Evolutionary conservation across 2,888 invertebrate species (phyloP), one percentile per base, ranked within the genome.

Genomic region (Lottia gigantea): DNA sequence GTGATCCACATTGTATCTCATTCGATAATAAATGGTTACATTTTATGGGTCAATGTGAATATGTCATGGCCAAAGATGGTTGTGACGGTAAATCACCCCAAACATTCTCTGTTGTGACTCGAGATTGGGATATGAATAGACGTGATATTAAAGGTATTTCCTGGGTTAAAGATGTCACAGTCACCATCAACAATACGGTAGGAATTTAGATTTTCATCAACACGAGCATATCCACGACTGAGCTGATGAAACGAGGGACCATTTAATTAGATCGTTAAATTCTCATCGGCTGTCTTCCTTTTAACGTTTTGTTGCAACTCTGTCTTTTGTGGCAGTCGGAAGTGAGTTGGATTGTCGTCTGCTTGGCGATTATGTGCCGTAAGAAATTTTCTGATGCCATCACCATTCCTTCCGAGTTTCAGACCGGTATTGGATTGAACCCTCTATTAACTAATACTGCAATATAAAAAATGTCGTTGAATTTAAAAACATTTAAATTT

Each of bases 1-100:
- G 87, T 4, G 87, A 87, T 63, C 86, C 87, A 7, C 87, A 87
- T 71, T 85, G 86, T 70, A 26, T 75, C 11, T 78, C 82, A 0
- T 83, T 78, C 47, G 87, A 87, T 72, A 67, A 77, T 0, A 70
- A 68, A n/a, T 74, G 76, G 71, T 63, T 81, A 15, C 78, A 82
- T 73, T 84, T 77, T 79, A 85, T 85, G 73, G 86, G 85, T 3
- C 66, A 67, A 3, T 87, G 87, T 73, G 75, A 77, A 62, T 85
- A 86, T 73, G 69, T 76, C 8, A 78, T 87, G 83, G 74, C 81
- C 1, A 71, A 79, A 46, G 85, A 85, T 66, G 74, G 74, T 16
- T 87, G 87, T 73, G 70, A 71, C 2, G 67, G 69, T 19, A 71
- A 67, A 7, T 23, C 26, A 0, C 78, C 82, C 0, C 55, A 55